Evolutionary conservation across 2,113 vertebrate species (phyloP).

Genomic region (Dermatemys mawii): DNA sequence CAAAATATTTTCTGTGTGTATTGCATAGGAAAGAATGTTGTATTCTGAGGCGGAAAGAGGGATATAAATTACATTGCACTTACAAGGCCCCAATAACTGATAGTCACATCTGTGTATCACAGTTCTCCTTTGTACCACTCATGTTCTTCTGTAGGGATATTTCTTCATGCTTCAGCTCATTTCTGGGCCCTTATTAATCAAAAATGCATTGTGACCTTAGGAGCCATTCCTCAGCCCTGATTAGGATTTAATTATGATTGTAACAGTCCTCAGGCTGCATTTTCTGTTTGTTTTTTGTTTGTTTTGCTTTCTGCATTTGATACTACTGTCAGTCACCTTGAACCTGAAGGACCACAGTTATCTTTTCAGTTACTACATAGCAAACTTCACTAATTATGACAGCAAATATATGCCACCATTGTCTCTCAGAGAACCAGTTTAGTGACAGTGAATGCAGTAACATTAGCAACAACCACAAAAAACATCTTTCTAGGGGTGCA

Average conservation of each 20-base stretch:
- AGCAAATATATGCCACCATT: neutral
- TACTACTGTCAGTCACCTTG: neutral
- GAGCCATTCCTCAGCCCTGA: neutral
- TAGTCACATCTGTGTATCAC: neutral
- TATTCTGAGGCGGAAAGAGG: neutral
- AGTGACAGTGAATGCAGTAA: neutral
- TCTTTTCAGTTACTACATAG: fast-evolving
- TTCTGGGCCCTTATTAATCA: neutral
- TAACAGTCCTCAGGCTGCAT: neutral
- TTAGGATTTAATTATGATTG: neutral
- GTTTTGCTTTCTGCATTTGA: neutral
- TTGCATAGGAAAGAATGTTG: neutral
- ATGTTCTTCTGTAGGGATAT: neutral
- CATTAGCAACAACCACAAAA: neutral
- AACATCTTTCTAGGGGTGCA: fast-evolving
- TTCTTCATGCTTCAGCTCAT: neutral
- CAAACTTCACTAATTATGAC: neutral
- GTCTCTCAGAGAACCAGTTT: neutral
- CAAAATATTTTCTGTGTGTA: neutral
- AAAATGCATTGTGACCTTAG: neutral
- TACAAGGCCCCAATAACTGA: neutral
- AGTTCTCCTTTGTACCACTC: neutral
- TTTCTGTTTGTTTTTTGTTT: neutral
- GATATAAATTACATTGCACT: neutral
- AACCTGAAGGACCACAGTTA: neutral